phyloP scores from a whole-genome alignment of 2,113 vertebrate species.

The Calyptommatus sinebrachiatus region DNA sequence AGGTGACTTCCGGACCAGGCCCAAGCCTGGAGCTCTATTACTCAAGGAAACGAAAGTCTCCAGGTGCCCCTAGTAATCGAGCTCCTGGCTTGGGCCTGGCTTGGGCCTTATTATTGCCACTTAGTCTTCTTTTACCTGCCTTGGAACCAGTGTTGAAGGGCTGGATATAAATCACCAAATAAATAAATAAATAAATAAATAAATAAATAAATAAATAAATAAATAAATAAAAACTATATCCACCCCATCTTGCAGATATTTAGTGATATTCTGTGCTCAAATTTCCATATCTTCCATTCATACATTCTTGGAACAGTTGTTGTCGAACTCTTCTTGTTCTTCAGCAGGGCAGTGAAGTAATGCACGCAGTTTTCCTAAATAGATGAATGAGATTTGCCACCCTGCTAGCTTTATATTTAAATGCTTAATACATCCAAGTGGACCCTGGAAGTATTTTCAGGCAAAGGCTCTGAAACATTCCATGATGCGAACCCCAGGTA shows the following conservation, averaged over 20 bases:
- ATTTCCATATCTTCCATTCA: not conserved
- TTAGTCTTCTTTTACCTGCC: no score
- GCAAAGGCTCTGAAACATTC: constrained; percentile 25
- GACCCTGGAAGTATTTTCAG: constrained; percentile 48
- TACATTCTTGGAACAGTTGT: not conserved
- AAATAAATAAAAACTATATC: no score
- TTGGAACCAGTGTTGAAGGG: no score
- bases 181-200: no score
- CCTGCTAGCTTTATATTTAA: fast-evolving
- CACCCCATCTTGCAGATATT: fast-evolving
- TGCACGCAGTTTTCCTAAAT: fast-evolving
- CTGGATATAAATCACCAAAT: no score
- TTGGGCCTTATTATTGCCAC: no score
- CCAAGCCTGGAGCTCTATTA: no score
- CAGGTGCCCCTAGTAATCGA: no score
- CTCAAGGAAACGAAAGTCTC: no score
- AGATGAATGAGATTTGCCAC: not conserved
- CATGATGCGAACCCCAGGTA: constrained; percentile 41
- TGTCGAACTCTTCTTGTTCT: constrained; percentile 25
- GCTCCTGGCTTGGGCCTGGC: no score
- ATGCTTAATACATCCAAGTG: not conserved
- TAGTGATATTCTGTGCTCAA: fast-evolving
- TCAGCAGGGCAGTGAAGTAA: constrained; percentile 12
- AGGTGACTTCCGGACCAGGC: no score
- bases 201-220: no score